Evolutionary conservation across 37 sponge, comb jelly and placozoan species (phyloP), one percentile per base, ranked within the genome.

Genomic region (Aplysina aerophoba): DNA sequence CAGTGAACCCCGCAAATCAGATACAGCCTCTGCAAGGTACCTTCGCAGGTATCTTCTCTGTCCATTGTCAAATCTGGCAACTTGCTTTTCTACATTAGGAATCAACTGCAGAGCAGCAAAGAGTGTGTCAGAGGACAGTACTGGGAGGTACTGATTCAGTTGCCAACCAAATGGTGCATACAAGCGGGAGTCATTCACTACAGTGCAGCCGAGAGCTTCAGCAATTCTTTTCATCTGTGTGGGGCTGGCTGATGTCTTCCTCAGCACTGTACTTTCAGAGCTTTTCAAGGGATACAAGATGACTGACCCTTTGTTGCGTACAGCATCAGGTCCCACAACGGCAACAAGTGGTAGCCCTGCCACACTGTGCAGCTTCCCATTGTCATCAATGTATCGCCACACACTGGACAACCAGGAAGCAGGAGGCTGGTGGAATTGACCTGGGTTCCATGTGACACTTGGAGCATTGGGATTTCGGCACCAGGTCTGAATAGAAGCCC

Each of bases 361-460:
- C 11, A 88, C 36, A 20, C 61, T 11, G 15, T 41, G 8, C 19
- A 87, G 28, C 16, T 53, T 24, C 12, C 24, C 8, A 50, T 72
- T 28, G 15, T 72, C 25, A 62, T 4, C 15, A 21, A 91, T 68
- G 81, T 85, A 88, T 17, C 25, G 40, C 92, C 92, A 91, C 15
- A 91, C 56, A 73, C 60, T 21, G 13, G 28, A 39, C 40, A 91
- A 22, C 92, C 88, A 91, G 39, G 66, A 15, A 21, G 63, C 15
- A 4, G 87, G 85, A 67, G 87, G 87, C 31, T 90, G 87, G 38
- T 50, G 19, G 39, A 72, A 41, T 27, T 31, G 15, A 5, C 81
- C 74, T 44, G 86, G 86, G 15, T 16, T 64, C 91, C 91, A 90
- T 27, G 39, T 20, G 14, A 84, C 63, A 37, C 36, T 8, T 0